These are phyloP conservation scores for Pomacea canaliculata DNA, from an alignment of 2,888 invertebrate genomes.

Conservation along the genomic window DNA sequence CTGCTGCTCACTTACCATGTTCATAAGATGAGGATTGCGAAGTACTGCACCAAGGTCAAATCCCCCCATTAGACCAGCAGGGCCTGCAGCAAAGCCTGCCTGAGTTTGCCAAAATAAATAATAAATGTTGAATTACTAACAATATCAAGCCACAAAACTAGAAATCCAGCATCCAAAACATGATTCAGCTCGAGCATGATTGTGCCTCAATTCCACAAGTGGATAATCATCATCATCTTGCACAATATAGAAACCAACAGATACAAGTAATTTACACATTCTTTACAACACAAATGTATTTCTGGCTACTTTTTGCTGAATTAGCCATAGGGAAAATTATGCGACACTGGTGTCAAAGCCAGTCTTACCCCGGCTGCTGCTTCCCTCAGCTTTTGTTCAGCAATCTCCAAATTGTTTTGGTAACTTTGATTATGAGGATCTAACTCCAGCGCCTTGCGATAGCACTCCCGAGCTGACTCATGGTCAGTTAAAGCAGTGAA, in stretches of 20 bases:
- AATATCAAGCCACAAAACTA: too few species aligned
- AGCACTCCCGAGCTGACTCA: constrained; percentile 87
- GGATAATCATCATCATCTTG: too few species aligned
- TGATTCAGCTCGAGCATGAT: too few species aligned
- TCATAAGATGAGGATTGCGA: constrained; percentile 85
- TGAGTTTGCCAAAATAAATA: constrained; percentile 29
- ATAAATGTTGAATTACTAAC: too few species aligned
- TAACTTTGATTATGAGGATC: constrained; percentile 95
- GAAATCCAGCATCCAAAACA: too few species aligned
- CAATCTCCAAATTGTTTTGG: constrained; percentile 85
- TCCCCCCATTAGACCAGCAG: constrained; percentile 42
- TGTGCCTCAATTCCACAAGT: too few species aligned
- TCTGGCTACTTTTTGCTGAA: too few species aligned
- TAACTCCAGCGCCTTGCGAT: constrained; percentile 86
- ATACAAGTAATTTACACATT: too few species aligned
- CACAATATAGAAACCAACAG: too few species aligned
- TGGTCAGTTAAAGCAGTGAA: constrained; percentile 78
- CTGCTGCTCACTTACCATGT: constrained; percentile 73
- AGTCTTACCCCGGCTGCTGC: constrained; percentile 51
- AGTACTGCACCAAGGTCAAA: constrained; percentile 74
- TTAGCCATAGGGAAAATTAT: too few species aligned
- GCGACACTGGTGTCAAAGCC: too few species aligned
- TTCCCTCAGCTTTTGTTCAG: constrained; percentile 78
- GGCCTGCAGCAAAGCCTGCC: constrained; percentile 61
- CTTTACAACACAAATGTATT: too few species aligned